Evolutionary conservation across 30 jellyfish, hydroid and myxozoan species (phyloP).

Genomic region (Aurelia sp.): DNA sequence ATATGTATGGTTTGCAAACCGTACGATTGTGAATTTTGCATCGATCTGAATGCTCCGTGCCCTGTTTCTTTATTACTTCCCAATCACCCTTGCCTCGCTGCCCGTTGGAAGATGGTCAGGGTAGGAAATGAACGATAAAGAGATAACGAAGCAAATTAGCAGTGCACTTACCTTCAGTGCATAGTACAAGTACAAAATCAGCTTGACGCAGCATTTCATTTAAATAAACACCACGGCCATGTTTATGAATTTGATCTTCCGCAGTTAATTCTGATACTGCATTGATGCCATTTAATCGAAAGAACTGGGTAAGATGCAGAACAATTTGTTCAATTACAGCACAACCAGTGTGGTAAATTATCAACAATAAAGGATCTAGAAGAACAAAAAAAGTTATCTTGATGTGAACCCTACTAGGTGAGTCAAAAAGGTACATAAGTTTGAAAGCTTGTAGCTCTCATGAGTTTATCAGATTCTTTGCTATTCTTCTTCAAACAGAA

Average conservation of each 20-base stretch:
- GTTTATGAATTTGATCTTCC: conserved; percentile 20
- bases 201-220: conserved; percentile 37
- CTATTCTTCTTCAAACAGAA: too few relatives aligned
- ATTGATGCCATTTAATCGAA: conserved; percentile 48
- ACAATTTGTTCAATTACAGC: conserved; percentile 31
- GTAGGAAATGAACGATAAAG: too few relatives aligned
- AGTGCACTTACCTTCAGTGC: conserved; percentile 40
- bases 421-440: too few relatives aligned
- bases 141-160: background rate
- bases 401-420: too few relatives aligned
- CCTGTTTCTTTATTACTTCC: too few relatives aligned
- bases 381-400: background rate
- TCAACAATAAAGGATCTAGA: conserved; percentile 32
- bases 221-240: conserved; percentile 55
- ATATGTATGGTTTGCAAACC: too few relatives aligned
- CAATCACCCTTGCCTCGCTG: too few relatives aligned
- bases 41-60: too few relatives aligned
- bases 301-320: conserved; percentile 26
- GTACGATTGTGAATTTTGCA: too few relatives aligned
- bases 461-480: too few relatives aligned
- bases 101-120: too few relatives aligned
- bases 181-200: conserved; percentile 27
- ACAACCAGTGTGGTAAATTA: conserved; percentile 47
- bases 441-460: too few relatives aligned
- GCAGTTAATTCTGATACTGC: conserved; percentile 36